Evolutionary conservation across 2,888 invertebrate genomes (phyloP).

Genomic region (Phrixothrix hirtus): DNA sequence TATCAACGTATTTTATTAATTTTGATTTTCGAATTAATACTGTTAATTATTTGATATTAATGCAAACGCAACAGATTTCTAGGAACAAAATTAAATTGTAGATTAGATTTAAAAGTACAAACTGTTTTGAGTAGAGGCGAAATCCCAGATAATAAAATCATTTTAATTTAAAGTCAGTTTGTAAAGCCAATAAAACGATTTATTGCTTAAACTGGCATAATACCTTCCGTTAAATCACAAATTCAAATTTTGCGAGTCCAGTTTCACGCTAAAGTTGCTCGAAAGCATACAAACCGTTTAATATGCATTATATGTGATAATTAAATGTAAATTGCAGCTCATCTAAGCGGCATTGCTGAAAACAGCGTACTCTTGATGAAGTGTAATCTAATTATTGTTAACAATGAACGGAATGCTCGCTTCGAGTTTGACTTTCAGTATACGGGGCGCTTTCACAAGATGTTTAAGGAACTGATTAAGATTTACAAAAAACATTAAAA

Average conservation of each 20-base stretch:
- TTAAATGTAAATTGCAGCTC: constrained; percentile 58
- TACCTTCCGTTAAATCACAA: constrained; percentile 44
- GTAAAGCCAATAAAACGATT: constrained; percentile 15
- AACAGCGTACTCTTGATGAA: constrained; percentile 58
- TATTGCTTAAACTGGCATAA: constrained; percentile 24
- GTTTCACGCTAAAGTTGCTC: constrained; percentile 53
- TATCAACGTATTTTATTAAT: constrained; percentile 16
- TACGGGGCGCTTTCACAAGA: constrained; percentile 28
- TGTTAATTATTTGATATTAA: constrained; percentile 7
- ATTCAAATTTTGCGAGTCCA: constrained; percentile 51
- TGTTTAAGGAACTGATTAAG: constrained; percentile 14
- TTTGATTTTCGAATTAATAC: constrained; percentile 15
- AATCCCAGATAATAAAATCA: constrained; percentile 6
- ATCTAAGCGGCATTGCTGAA: constrained; percentile 56
- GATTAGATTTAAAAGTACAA: background rate
- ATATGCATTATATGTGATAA: constrained; percentile 58
- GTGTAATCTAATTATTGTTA: constrained; percentile 55
- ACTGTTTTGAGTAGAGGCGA: background rate
- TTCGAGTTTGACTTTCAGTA: constrained; percentile 21
- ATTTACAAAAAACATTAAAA: background rate
- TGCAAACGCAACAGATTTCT: background rate
- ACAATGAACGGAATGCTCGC: constrained; percentile 49
- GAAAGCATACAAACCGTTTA: constrained; percentile 49
- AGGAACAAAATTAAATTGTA: background rate
- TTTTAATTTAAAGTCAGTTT: background rate